Conservation (phyloP, 1,140 invertebrate genomes). For the Ctenoplectra terminalis region DNA sequence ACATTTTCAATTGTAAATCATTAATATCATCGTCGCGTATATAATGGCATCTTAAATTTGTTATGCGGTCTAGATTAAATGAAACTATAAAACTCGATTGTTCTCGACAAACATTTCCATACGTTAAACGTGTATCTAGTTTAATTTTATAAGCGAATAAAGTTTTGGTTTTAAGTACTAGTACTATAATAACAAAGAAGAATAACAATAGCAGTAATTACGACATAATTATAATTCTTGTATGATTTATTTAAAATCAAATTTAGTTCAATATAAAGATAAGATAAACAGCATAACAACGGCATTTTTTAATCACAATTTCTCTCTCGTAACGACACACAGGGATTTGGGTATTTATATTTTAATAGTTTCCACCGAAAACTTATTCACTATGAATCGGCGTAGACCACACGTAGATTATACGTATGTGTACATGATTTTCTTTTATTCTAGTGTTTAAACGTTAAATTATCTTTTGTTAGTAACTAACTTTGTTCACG, state of each 20-base stretch:
- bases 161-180: conserved; percentile 23
- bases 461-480: neutral
- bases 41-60: conserved; percentile 7
- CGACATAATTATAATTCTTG: conserved; percentile 16
- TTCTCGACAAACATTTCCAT: conserved; percentile 11
- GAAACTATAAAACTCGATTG: conserved; percentile 17
- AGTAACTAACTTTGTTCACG: neutral
- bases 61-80: conserved; percentile 31
- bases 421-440: neutral
- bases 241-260: conserved; percentile 36
- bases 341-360: neutral
- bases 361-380: neutral
- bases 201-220: conserved; percentile 37
- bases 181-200: conserved; percentile 8
- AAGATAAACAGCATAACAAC: neutral
- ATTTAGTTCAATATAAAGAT: conserved; percentile 9
- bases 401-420: neutral
- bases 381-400: neutral
- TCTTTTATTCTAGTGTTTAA: neutral
- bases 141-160: conserved; percentile 20
- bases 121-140: conserved; percentile 12
- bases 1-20: conserved; percentile 32
- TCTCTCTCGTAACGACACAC: neutral
- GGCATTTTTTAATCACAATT: neutral
- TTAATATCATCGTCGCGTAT: neutral